A percentile compares a stretch with the other conserved stretches of the same genome.
Evolutionary conservation across 2,888 invertebrate genomes (phyloP).

Genomic region (Mantis religiosa): DNA sequence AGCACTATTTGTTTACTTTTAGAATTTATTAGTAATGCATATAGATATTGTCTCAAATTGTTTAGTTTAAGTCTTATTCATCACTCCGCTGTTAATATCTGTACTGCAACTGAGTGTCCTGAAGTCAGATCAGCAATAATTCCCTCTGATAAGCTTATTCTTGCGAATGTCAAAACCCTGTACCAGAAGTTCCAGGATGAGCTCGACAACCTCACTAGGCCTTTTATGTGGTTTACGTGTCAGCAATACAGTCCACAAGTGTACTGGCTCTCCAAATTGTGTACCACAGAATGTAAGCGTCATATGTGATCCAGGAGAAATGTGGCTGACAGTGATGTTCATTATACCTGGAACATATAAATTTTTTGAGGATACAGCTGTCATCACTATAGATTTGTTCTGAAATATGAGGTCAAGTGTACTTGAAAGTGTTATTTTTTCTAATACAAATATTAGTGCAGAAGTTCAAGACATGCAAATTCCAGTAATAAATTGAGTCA

Average conservation of each 20-base stretch:
- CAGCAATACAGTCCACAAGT: background rate
- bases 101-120: background rate
- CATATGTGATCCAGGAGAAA: background rate
- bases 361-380: no score
- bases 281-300: background rate
- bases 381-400: no score
- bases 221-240: background rate
- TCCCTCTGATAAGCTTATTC: background rate
- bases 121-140: background rate
- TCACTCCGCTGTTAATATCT: no score
- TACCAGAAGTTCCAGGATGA: background rate
- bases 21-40: no score
- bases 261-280: background rate
- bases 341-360: background rate
- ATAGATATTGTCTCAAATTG: no score
- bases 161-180: background rate
- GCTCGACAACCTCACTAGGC: background rate
- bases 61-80: no score
- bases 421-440: no score
- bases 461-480: no score
- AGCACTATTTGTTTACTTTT: no score
- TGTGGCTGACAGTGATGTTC: background rate
- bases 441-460: no score
- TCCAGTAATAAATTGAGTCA: no score
- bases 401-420: no score